Conservation (phyloP, 2,888 invertebrate species). For the Acanthoscelides obtectus region DNA sequence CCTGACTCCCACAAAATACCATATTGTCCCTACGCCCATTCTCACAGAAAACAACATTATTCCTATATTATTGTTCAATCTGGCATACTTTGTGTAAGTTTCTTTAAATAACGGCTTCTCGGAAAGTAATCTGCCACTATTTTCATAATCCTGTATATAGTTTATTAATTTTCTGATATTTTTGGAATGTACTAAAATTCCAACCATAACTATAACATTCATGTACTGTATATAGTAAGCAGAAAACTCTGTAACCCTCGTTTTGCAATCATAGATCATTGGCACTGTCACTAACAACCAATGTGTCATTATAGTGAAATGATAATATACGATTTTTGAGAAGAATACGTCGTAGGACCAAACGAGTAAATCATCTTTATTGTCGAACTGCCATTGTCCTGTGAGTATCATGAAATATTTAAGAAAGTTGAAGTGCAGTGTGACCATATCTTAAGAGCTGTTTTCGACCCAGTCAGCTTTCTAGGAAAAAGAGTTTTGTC, state of each 20-base stretch:
- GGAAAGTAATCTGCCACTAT: neutral
- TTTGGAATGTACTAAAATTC: neutral
- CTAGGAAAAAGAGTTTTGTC: too few species aligned
- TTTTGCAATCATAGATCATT: neutral
- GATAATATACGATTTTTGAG: neutral
- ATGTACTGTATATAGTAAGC: constrained; percentile 1
- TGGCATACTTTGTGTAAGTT: neutral
- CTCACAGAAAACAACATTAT: neutral
- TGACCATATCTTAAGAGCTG: neutral
- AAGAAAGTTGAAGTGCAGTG: neutral
- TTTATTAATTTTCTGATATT: neutral
- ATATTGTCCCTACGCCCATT: neutral
- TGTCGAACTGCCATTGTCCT: constrained; percentile 1
- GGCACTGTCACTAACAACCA: neutral
- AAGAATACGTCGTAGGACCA: neutral
- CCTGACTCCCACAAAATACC: neutral
- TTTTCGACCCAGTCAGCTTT: too few species aligned
- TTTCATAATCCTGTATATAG: neutral
- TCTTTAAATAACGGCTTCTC: neutral
- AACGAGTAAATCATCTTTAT: neutral
- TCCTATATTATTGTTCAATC: neutral
- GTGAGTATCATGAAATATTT: constrained; percentile 2
- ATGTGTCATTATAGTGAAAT: constrained; percentile 1
- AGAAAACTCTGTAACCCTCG: neutral
- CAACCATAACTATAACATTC: constrained; percentile 1